phyloP scores from a whole-genome alignment of 1,140 invertebrate genomes.

The Oreohelix idahoensis region DNA sequence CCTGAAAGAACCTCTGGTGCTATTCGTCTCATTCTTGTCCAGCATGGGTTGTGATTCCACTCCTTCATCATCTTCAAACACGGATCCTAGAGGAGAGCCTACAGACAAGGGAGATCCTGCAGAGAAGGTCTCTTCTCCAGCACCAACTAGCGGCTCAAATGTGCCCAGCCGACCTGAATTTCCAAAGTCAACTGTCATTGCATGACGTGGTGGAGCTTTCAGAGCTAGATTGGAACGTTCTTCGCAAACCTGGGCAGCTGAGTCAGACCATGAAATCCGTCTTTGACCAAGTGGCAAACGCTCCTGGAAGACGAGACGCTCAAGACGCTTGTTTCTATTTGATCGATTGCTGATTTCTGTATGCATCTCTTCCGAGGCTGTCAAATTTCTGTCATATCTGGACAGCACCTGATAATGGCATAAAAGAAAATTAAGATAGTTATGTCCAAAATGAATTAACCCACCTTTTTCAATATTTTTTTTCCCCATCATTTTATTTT shows the following conservation, averaged over 20 bases:
- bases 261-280: constrained; percentile 2
- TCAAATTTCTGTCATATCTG: constrained; percentile 33
- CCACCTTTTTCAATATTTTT: too few relatives aligned
- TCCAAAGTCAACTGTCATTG: constrained; percentile 10
- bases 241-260: constrained; percentile 2
- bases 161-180: background rate
- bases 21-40: background rate
- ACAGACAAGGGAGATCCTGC: background rate
- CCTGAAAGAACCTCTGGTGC: background rate
- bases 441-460: too few relatives aligned
- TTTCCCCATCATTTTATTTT: too few relatives aligned
- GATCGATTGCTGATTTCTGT: constrained; percentile 21
- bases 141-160: background rate
- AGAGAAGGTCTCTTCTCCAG: background rate
- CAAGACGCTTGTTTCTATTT: background rate
- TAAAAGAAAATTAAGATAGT: too few relatives aligned
- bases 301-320: background rate
- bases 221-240: background rate
- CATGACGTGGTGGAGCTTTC: constrained; percentile 13
- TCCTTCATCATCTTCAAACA: constrained; percentile 24
- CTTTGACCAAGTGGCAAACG: background rate
- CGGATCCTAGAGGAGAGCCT: background rate
- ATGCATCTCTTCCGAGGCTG: background rate
- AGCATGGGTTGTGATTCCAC: constrained; percentile 15
- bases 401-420: background rate